Percentiles rank a stretch among this genome's conserved stretches.
These are phyloP conservation scores for Drosophila falleni DNA, from an alignment of 2,888 invertebrate genomes.

Conservation along the genomic window DNA sequence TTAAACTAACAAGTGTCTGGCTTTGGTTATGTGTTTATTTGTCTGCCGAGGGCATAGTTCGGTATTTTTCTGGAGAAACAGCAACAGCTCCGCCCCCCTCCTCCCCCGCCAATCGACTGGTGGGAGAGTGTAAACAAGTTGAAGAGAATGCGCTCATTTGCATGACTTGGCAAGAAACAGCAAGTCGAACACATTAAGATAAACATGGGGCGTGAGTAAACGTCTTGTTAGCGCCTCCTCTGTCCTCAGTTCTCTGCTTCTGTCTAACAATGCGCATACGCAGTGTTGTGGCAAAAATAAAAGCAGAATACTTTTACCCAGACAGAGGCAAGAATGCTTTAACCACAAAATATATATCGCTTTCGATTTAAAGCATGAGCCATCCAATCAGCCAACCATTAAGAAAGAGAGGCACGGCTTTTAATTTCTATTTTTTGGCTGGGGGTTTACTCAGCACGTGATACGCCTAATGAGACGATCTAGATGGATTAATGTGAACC, in stretches of 20 bases:
- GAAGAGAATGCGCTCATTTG: constrained; percentile 62
- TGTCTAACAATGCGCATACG: constrained; percentile 44
- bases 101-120: constrained; percentile 4
- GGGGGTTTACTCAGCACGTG: constrained; percentile 73
- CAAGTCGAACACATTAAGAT: constrained; percentile 42
- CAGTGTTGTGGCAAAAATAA: constrained; percentile 9
- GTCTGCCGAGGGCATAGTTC: constrained; percentile 18
- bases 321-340: neutral
- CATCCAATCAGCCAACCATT: constrained; percentile 19
- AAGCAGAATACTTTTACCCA: neutral
- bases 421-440: constrained; percentile 21
- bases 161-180: constrained; percentile 68
- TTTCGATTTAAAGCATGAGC: constrained; percentile 41
- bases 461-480: constrained; percentile 49
- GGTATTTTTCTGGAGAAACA: constrained; percentile 21
- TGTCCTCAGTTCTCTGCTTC: constrained; percentile 1
- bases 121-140: constrained; percentile 47
- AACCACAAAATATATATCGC: constrained; percentile 34
- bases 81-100: constrained; percentile 10
- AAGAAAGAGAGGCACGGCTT: constrained; percentile 53
- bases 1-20: constrained; percentile 28
- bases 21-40: constrained; percentile 21
- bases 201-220: constrained; percentile 60
- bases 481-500: constrained; percentile 52
- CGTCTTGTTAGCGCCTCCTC: constrained; percentile 24